phyloP scores from a whole-genome alignment of 2,888 invertebrate genomes.

The Lysandra coridon region DNA sequence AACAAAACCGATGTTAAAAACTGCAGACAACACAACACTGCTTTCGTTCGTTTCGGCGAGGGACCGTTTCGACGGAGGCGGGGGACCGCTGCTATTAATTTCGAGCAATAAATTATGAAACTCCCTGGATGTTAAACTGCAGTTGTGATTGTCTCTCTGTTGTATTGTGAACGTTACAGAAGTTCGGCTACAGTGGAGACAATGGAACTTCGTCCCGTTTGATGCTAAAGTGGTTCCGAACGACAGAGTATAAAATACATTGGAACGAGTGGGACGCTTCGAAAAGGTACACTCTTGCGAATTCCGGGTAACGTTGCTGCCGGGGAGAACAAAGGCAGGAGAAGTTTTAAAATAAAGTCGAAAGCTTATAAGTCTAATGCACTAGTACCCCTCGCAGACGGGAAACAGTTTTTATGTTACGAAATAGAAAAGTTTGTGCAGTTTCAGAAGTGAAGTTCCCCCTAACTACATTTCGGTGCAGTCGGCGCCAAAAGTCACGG shows the following conservation, averaged over 20 bases:
- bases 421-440: conserved; percentile 29
- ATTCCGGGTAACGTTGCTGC: not conserved
- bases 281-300: not conserved
- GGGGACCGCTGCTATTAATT: not conserved
- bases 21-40: not conserved
- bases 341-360: conserved; percentile 1
- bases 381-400: not conserved
- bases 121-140: not conserved
- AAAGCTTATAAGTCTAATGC: conserved; percentile 21
- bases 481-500: conserved; percentile 1
- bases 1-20: conserved; percentile 25
- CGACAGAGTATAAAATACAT: not conserved
- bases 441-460: conserved; percentile 16
- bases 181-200: not conserved
- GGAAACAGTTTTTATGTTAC: not conserved
- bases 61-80: not conserved
- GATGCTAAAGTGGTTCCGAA: not conserved
- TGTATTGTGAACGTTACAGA: conserved; percentile 11
- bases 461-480: conserved; percentile 14
- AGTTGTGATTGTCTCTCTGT: conserved; percentile 19
- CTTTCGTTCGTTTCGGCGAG: not conserved
- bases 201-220: not conserved
- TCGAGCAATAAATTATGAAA: not conserved
- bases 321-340: not conserved
- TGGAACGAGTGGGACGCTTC: not conserved